Base-by-base conservation (phyloP, 2,113 vertebrate genomes). In the Tapirus terrestris region DNA sequence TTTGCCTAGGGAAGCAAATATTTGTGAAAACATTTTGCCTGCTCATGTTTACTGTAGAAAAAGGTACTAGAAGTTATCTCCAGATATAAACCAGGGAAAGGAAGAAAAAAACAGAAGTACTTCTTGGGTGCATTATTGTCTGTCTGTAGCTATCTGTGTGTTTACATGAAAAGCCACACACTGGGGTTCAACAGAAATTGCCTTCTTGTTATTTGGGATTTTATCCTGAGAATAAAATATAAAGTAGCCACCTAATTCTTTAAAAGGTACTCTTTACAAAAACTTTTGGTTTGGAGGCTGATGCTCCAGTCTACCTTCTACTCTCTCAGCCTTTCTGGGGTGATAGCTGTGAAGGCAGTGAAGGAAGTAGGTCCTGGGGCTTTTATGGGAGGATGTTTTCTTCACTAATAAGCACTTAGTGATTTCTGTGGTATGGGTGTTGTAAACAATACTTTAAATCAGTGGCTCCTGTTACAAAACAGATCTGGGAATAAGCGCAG, bases 191-290 rank as follows among this genome's bases (percentile, higher is more conserved):
- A 36, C 29, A 76, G 84, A 72, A 67, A 39, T 39, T 81, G 25
- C 48, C 72, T 81, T 81, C 11, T 70, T 58, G 12, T 67, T 81
- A 29, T 23, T 83, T 25, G 56, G 12, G 21, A 23, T 84, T 96
- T 75, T 80, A 75, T 75, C 91, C 83, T 68, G 65, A 73, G 33
- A 80, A 68, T 84, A 80, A 92, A 96, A 89, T 73, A 51, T n/a
- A 80, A 75, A 81, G 31, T 29, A 17, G 45, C 9, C 63, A 11
- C 12, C 33, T 82, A 27, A 27, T 82, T 85, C 29, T 81, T 92
- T 91, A 39, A 11, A 73, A 89, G 58, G 31, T 43, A 45, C 25
- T 82, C n/a, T 89, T 75, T n/a, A 60, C 33, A 53, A 79, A 91
- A 87, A 65, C 9, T 8, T 84, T 68, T 63, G 3, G 1, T 36